These are phyloP conservation scores for Amphilophus citrinellus DNA, from an alignment of 2,113 vertebrate species.

Conservation along the genomic window DNA sequence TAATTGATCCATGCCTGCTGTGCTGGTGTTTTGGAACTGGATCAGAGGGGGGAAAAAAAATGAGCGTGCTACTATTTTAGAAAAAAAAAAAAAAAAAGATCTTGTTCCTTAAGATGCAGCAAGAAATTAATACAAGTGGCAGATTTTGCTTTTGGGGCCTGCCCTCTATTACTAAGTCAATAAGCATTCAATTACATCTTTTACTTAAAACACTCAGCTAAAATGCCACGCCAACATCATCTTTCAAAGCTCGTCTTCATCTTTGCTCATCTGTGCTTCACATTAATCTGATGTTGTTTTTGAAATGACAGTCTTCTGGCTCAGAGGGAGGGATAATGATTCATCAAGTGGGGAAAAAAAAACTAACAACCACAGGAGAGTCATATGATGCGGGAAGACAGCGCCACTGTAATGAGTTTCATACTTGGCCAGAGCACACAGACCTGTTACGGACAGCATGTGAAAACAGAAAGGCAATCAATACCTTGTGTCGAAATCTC, in stretches of 20 bases:
- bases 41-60: not conserved
- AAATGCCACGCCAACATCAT: constrained; percentile 30
- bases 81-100: not conserved
- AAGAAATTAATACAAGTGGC: constrained; percentile 10
- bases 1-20: constrained; percentile 38
- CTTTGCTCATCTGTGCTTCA: constrained; percentile 22
- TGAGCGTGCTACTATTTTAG: not conserved
- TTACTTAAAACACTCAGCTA: constrained; percentile 31
- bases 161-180: constrained; percentile 17
- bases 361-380: constrained; percentile 24
- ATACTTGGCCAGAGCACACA: constrained; percentile 53
- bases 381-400: constrained; percentile 32
- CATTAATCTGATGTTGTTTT: constrained; percentile 47
- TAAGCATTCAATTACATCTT: constrained; percentile 37
- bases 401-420: constrained; percentile 51
- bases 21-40: not conserved
- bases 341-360: constrained; percentile 48
- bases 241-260: constrained; percentile 9
- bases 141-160: constrained; percentile 4
- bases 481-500: constrained; percentile 87
- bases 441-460: constrained; percentile 43
- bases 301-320: constrained; percentile 51
- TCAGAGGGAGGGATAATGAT: constrained; percentile 51
- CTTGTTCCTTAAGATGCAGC: constrained; percentile 24
- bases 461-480: constrained; percentile 57